These are phyloP conservation scores for Saguinus imperator DNA, from an alignment of 2,113 vertebrate genomes.

Conservation along the genomic window DNA sequence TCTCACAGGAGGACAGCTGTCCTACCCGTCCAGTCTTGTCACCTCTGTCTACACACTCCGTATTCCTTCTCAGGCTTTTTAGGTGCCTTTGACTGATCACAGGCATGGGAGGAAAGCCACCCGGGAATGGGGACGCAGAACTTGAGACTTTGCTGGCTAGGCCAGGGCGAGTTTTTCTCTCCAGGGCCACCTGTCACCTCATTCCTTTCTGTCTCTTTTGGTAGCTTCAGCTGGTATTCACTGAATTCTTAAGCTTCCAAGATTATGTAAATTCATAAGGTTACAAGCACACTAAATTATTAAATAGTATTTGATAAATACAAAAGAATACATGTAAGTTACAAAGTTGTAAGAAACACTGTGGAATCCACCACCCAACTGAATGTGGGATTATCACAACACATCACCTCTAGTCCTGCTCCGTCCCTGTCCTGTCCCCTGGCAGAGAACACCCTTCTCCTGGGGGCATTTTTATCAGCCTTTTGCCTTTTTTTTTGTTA, in stretches of 20 bases:
- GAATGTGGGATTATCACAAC: not conserved
- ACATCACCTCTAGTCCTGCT: accelerated
- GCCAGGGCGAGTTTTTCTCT: not conserved
- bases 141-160: not conserved
- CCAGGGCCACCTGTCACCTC: accelerated
- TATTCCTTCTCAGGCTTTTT: not conserved
- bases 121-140: not conserved
- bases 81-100: not conserved
- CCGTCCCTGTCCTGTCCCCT: accelerated
- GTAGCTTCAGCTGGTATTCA: not conserved
- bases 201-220: not conserved
- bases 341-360: not conserved
- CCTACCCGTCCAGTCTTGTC: not conserved
- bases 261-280: not conserved
- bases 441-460: not conserved
- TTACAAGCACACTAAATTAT: not conserved
- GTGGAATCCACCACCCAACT: not conserved
- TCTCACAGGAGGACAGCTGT: not conserved
- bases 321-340: not conserved
- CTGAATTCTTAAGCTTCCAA: not conserved
- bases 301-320: not conserved
- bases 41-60: accelerated
- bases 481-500: not conserved
- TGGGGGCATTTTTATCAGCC: not conserved
- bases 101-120: not conserved